Base-by-base conservation (phyloP, 2,797 vertebrate species). In the Etheostoma perlongum region DNA sequence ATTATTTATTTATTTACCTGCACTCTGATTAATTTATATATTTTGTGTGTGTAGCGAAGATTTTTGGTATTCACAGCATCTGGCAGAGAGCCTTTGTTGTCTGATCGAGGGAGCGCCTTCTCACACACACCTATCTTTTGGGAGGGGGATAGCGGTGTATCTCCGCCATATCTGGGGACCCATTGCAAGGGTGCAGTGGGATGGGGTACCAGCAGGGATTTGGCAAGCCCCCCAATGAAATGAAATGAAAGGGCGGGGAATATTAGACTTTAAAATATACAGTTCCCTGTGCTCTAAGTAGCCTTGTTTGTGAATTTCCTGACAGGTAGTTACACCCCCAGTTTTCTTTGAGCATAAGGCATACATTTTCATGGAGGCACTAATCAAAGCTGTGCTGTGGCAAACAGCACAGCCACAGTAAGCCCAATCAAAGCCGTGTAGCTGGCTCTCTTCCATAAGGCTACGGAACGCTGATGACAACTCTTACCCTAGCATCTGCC, bases 1-100 rank as follows among this genome's bases (percentile, higher is more conserved):
- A 95, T 95, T 95, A 96, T 95, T 96, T 95, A 95, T 95, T 95
- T 95, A 95, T 95, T 95, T 95, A 95, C 95, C 94, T 95, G 93
- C 88, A 70, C 91, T 84, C 92, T 94, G 93, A 94, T 94, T 95
- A 94, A 95, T 94, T 95, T 94, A 94, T 95, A 94, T 95, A 95
- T 93, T 93, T 93, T 91, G 67, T 88, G 90, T 92, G 90, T 92
- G 85, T 87, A 84, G 88, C 65, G 36, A 85, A 88, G 86, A 88
- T 93, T 94, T 95, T 94, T 92, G 90, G 86, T 93, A 94, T 94
- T 93, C 94, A 92, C 90, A 92, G 92, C 95, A 95, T 95, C 95
- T 96, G 95, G 92, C 90, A 85, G 80, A 55, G 85, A 88, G 91
- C 85, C 94, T 96, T 95, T 95, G 94, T 95, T 94, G 93, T 94